These are phyloP conservation scores for Dynastes grantii DNA, from an alignment of 2,888 invertebrate species.

Conservation along the genomic window DNA sequence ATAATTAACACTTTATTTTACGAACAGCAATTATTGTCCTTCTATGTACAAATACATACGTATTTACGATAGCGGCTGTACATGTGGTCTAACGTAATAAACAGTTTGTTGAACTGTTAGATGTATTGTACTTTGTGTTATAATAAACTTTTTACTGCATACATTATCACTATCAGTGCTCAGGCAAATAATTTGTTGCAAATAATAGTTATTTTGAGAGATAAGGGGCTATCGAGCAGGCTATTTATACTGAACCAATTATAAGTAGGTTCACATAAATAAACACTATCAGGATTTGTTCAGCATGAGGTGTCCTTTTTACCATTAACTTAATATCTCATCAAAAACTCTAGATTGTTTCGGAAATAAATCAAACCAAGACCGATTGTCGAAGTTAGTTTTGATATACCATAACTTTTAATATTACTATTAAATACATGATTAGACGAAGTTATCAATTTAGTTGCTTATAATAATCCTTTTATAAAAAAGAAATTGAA, in stretches of 20 bases:
- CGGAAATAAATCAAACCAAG: too few relatives aligned
- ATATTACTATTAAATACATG: too few relatives aligned
- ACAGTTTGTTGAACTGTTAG: slow-evolving; percentile 46
- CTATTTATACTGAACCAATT: not conserved
- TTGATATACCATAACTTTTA: too few relatives aligned
- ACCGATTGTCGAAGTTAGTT: too few relatives aligned
- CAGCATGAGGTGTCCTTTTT: not conserved
- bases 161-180: slow-evolving; percentile 19
- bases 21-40: too few relatives aligned
- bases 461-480: too few relatives aligned
- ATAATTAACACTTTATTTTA: too few relatives aligned
- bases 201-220: slow-evolving; percentile 20
- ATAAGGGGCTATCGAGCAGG: slow-evolving; percentile 11
- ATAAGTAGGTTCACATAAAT: not conserved
- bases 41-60: not conserved
- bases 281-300: not conserved
- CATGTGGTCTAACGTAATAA: slow-evolving; percentile 31
- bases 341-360: too few relatives aligned
- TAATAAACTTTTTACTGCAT: slow-evolving; percentile 31
- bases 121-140: slow-evolving; percentile 21
- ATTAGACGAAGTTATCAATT: too few relatives aligned
- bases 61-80: too few relatives aligned
- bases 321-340: too few relatives aligned
- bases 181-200: slow-evolving; percentile 37
- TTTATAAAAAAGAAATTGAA: too few relatives aligned